These are phyloP conservation scores for Bicyclus anynana DNA, from an alignment of 1,140 invertebrate species.

Conservation along the genomic window DNA sequence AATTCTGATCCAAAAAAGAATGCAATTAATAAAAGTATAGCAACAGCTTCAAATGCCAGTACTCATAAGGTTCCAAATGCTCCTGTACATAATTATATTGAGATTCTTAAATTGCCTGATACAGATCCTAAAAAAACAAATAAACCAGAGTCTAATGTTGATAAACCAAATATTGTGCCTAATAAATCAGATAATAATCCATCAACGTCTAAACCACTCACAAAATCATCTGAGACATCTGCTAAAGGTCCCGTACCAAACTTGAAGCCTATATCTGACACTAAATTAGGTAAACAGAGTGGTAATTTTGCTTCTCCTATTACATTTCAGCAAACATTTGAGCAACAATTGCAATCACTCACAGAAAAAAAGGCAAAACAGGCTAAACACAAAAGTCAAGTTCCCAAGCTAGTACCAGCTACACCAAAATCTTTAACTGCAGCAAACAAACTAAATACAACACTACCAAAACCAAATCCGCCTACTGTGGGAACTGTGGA, in stretches of 20 bases:
- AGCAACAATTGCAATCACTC: constrained; percentile 65
- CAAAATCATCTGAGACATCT: constrained; percentile 53
- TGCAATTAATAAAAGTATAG: constrained; percentile 58
- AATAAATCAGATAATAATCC: constrained; percentile 41
- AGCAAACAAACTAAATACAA: constrained; percentile 46
- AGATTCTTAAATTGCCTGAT: constrained; percentile 79
- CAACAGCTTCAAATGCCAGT: constrained; percentile 37
- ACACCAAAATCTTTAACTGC: constrained; percentile 60
- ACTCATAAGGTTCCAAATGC: constrained; percentile 70
- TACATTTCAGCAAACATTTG: constrained; percentile 76
- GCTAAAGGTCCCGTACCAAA: constrained; percentile 74
- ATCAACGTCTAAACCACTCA: constrained; percentile 34
- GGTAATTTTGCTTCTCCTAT: constrained; percentile 59
- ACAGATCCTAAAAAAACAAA: constrained; percentile 52
- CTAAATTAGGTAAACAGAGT: constrained; percentile 63
- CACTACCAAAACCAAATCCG: constrained; percentile 35
- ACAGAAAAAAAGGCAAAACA: constrained; percentile 69
- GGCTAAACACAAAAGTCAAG: constrained; percentile 67
- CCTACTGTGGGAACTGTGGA: constrained; percentile 35
- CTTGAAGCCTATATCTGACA: constrained; percentile 73
- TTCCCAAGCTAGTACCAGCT: constrained; percentile 67
- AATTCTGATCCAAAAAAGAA: constrained; percentile 54
- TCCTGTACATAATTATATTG: constrained; percentile 79
- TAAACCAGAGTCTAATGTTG: constrained; percentile 39
- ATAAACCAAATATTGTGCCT: constrained; percentile 39